phyloP scores from a whole-genome alignment of 2,888 invertebrate genomes.

The Loripinus fragilis region DNA sequence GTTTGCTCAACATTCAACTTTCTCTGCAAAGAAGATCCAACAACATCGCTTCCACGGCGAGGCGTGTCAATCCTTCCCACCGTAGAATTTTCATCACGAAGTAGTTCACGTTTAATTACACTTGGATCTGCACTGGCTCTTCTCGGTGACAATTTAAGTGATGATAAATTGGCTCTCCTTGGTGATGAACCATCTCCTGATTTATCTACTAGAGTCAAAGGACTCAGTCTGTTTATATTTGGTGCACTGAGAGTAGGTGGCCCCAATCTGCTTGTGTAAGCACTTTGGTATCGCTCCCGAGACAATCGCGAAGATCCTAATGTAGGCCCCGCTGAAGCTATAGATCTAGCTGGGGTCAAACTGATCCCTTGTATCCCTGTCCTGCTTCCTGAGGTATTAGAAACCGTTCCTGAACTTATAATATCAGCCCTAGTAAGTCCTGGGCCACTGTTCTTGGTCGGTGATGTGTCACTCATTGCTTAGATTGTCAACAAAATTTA shows the following conservation, averaged over 20 bases:
- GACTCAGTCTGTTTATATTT: not conserved
- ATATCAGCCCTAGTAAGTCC: slow-evolving; percentile 8
- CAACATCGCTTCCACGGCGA: slow-evolving; percentile 1
- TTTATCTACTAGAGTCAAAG: not conserved
- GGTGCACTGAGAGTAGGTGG: not conserved
- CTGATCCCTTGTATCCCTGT: not conserved
- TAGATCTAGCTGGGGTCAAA: not conserved
- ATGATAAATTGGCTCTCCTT: not conserved
- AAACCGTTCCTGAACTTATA: not conserved
- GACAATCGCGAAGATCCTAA: not conserved
- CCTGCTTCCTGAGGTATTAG: not conserved
- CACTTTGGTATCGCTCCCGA: slow-evolving; percentile 5
- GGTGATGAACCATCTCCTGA: not conserved
- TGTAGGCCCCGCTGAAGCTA: not conserved
- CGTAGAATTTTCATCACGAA: not conserved
- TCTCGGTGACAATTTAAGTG: not conserved
- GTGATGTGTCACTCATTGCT: slow-evolving; percentile 2
- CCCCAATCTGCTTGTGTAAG: not conserved
- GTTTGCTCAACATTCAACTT: not conserved
- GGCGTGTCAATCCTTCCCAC: not conserved
- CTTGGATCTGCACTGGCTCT: slow-evolving; percentile 10
- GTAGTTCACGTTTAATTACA: slow-evolving; percentile 4
- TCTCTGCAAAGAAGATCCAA: not conserved
- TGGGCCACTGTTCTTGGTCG: not conserved
- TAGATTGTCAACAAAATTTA: slow-evolving; percentile 17